These are phyloP conservation scores for Heteractis magnifica DNA, from an alignment of 92 coral and sea anemone genomes.

Conservation along the genomic window DNA sequence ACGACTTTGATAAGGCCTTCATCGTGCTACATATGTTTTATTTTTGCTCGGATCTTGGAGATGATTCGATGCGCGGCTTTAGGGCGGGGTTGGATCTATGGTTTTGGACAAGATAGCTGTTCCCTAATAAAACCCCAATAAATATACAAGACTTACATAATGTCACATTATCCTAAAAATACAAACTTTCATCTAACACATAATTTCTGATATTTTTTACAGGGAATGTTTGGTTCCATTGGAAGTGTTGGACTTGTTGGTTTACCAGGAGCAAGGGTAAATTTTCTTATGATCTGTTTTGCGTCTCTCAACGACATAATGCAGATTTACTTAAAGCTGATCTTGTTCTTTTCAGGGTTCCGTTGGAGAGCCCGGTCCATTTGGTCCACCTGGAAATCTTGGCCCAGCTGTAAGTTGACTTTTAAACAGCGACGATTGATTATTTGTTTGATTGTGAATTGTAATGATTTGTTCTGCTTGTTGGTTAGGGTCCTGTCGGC, in stretches of 20 bases:
- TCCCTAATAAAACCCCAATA: no score
- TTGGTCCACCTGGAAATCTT: constrained; percentile 44
- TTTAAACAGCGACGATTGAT: no score
- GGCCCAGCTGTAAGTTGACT: constrained; percentile 43
- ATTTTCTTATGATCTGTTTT: neutral
- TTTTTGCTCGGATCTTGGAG: no score
- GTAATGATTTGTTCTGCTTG: neutral
- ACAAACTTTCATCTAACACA: no score
- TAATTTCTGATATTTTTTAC: neutral
- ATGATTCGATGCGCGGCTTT: no score
- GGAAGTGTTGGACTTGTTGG: constrained; percentile 51
- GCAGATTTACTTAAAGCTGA: neutral
- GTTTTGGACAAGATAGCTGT: no score
- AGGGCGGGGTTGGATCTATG: no score
- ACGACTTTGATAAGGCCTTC: no score
- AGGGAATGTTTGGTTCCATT: constrained; percentile 46
- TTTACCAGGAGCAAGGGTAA: constrained; percentile 49
- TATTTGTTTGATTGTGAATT: neutral
- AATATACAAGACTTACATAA: no score
- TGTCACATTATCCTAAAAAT: neutral
- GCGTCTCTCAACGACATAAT: no score
- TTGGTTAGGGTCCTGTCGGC: constrained; percentile 59
- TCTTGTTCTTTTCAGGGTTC: constrained; percentile 36
- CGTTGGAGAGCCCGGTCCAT: constrained; percentile 52
- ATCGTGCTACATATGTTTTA: no score